Conservation (phyloP, 2,797 vertebrate genomes). For the Falco concolor region DNA sequence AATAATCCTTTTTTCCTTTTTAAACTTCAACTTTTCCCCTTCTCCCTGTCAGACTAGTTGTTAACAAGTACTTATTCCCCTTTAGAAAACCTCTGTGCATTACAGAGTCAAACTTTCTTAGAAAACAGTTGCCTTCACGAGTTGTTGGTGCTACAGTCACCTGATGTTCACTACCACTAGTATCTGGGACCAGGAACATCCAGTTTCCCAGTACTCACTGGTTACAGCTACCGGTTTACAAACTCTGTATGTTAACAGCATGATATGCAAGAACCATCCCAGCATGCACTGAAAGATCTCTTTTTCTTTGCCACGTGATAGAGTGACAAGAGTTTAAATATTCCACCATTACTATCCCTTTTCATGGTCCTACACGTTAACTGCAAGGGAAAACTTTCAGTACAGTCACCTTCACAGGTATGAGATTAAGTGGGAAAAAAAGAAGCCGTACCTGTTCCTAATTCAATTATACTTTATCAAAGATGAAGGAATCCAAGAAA, state of each 20-base stretch:
- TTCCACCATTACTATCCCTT: neutral
- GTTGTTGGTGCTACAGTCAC: neutral
- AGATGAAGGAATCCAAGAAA: neutral
- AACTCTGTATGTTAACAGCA: neutral
- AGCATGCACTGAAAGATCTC: neutral
- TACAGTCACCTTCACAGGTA: neutral
- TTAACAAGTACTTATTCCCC: neutral
- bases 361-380: neutral
- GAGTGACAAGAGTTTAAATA: neutral
- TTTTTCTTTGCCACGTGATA: neutral
- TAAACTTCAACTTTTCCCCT: neutral
- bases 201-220: neutral
- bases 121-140: neutral
- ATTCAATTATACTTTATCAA: neutral
- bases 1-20: neutral
- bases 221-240: neutral
- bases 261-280: accelerated
- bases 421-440: neutral
- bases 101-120: neutral
- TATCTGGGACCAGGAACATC: neutral
- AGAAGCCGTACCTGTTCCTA: neutral
- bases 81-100: neutral
- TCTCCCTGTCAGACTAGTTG: neutral
- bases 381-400: neutral
- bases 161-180: neutral